Evolutionary conservation across 2,797 vertebrate genomes (phyloP).

Genomic region (Decapterus maruadsi): DNA sequence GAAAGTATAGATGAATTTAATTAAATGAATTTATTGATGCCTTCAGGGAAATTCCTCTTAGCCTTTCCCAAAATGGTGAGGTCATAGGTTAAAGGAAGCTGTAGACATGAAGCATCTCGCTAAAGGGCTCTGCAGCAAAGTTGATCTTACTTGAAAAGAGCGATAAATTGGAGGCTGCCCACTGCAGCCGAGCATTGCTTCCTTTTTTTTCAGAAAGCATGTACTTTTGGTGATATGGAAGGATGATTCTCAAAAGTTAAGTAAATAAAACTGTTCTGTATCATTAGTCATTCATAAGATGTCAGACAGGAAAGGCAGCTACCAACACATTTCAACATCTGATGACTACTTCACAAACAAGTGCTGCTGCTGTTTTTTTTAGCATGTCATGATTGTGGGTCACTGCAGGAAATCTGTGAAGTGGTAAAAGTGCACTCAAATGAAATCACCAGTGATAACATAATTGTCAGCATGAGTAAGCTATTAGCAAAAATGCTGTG

Average conservation of each 20-base stretch:
- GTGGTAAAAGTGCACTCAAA: constrained; percentile 4
- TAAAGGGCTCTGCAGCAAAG: neutral
- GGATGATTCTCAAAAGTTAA: neutral
- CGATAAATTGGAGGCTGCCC: neutral
- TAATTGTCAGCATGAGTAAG: constrained; percentile 47
- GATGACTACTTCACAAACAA: constrained; percentile 1
- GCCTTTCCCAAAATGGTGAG: neutral
- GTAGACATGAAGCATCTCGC: neutral
- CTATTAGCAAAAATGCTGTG: constrained; percentile 33
- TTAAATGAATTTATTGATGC: neutral
- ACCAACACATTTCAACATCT: neutral
- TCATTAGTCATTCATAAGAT: neutral
- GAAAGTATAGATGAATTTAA: neutral
- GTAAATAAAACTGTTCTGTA: neutral
- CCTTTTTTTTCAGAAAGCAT: neutral
- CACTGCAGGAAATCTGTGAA: neutral
- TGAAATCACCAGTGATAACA: constrained; percentile 4
- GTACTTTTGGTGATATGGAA: neutral
- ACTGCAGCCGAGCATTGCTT: neutral
- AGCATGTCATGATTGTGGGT: neutral
- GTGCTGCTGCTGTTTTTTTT: neutral
- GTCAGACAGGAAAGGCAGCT: neutral
- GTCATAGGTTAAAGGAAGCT: neutral
- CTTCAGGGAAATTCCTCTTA: neutral
- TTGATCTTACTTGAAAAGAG: neutral